phyloP scores from a whole-genome alignment of 2,888 invertebrate genomes.

The Cheilosia vulpina region DNA sequence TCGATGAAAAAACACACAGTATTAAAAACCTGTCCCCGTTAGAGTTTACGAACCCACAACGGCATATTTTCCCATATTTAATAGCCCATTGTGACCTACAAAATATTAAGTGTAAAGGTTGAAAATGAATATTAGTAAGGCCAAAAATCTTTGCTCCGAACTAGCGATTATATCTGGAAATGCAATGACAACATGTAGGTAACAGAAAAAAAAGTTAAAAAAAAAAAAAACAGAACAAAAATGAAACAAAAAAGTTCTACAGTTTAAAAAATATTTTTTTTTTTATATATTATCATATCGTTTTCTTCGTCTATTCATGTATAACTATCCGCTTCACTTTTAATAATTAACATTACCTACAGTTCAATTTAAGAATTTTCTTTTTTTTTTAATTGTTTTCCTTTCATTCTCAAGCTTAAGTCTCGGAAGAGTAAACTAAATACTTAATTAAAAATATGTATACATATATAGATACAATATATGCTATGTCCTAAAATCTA shows the following conservation, averaged over 20 bases:
- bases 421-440: slow-evolving; percentile 68
- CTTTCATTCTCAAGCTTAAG: slow-evolving; percentile 67
- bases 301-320: slow-evolving; percentile 40
- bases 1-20: not conserved
- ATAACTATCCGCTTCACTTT: slow-evolving; percentile 65
- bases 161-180: not conserved
- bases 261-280: slow-evolving; percentile 70
- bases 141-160: not conserved
- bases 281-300: slow-evolving; percentile 70
- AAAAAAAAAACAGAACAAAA: slow-evolving; percentile 11
- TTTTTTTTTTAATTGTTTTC: slow-evolving; percentile 17
- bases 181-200: not conserved
- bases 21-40: too few species aligned
- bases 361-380: slow-evolving; percentile 53
- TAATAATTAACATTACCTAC: slow-evolving; percentile 58
- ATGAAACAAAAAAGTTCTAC: slow-evolving; percentile 63
- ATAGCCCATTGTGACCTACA: too few species aligned
- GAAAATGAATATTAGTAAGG: too few species aligned
- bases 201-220: not conserved
- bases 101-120: too few species aligned
- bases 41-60: too few species aligned
- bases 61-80: too few species aligned
- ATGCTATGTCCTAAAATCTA: slow-evolving; percentile 61
- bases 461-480: slow-evolving; percentile 64
- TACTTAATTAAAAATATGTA: slow-evolving; percentile 54